Evolutionary conservation across 1,140 invertebrate genomes (phyloP).

Genomic region (Bicyclus anynana): DNA sequence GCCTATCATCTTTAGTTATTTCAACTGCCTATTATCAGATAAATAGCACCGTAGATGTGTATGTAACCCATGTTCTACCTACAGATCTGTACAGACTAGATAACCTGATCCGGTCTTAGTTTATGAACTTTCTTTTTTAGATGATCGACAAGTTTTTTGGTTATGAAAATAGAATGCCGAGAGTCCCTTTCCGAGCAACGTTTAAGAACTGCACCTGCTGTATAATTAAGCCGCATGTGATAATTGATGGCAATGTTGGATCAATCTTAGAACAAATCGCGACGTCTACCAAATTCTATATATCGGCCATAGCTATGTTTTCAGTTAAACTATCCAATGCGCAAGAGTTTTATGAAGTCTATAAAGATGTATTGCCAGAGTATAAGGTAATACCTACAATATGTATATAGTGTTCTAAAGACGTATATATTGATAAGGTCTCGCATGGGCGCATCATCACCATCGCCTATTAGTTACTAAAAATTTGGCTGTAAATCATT

Average conservation of each 20-base stretch:
- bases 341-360: conserved; percentile 95
- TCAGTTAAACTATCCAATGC: conserved; percentile 86
- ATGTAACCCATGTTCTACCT: no score
- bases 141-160: conserved; percentile 82
- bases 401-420: neutral
- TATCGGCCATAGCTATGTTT: conserved; percentile 90
- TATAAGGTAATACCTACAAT: conserved; percentile 81
- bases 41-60: no score
- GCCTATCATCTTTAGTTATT: no score
- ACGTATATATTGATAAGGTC: no score
- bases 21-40: no score
- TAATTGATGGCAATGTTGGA: conserved; percentile 85
- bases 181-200: conserved; percentile 77
- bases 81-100: no score
- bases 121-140: conserved; percentile 41
- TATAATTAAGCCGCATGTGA: conserved; percentile 93
- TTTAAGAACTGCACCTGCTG: conserved; percentile 89
- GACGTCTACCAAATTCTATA: conserved; percentile 84
- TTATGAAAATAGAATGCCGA: conserved; percentile 59
- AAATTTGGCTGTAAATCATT: no score
- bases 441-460: no score
- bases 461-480: no score
- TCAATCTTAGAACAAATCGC: conserved; percentile 86
- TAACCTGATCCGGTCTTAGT: no score
- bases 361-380: conserved; percentile 91